A percentile compares a stretch with the other conserved stretches of the same genome.
phyloP scores from a whole-genome alignment of 2,888 invertebrate species.

The Gymnoscelis rufifasciata region DNA sequence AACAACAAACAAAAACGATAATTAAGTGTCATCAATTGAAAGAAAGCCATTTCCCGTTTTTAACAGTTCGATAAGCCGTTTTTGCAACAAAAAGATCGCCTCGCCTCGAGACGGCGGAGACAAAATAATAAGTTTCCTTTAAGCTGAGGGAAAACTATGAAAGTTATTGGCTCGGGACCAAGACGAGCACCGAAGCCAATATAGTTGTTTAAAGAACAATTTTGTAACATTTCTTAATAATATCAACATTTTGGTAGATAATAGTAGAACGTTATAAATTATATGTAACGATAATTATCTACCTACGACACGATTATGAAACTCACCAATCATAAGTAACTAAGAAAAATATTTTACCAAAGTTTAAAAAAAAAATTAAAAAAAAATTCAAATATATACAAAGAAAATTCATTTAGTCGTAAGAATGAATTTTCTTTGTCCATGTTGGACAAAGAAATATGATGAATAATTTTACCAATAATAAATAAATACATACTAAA shows the following conservation, averaged over 20 bases:
- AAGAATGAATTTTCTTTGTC: no score
- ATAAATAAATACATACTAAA: no score
- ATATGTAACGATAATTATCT: no score
- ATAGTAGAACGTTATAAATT: no score
- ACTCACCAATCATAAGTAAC: no score
- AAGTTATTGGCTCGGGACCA: constrained; percentile 30
- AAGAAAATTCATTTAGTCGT: no score
- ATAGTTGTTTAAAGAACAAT: constrained; percentile 27
- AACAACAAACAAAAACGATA: neutral
- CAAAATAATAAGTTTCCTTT: constrained; percentile 33
- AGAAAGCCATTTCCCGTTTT: constrained; percentile 22
- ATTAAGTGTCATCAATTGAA: constrained; percentile 17
- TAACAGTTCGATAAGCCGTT: constrained; percentile 27
- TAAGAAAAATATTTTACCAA: no score
- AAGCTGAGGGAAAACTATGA: constrained; percentile 29
- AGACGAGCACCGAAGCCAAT: constrained; percentile 22
- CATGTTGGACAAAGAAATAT: no score
- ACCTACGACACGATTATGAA: no score
- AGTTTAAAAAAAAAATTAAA: no score
- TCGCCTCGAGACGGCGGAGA: constrained; percentile 25
- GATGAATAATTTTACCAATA: no score
- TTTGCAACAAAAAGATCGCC: constrained; percentile 26
- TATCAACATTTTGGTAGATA: constrained; percentile 10
- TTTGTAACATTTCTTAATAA: constrained; percentile 16
- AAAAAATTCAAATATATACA: no score